Evolutionary conservation across 1,140 invertebrate genomes (phyloP), one percentile per base, ranked within the genome.

Genomic region (Amphibalanus amphitrite): DNA sequence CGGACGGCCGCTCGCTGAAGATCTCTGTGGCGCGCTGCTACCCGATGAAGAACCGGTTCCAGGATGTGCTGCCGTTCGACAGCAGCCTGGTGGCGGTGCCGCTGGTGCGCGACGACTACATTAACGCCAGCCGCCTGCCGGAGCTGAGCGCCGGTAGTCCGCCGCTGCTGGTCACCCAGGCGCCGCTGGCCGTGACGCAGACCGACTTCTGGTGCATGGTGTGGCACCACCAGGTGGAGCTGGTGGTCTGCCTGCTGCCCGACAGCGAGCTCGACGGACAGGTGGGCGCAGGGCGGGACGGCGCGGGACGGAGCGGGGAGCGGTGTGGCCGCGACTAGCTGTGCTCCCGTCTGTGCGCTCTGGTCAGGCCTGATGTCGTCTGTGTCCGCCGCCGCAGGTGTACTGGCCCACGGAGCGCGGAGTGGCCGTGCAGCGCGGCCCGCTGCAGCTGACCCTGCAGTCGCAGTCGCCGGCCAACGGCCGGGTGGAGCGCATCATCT

Each of bases 51-150:
- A 96, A 95, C 82, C 85, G 91, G 73, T 86, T 86, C 47, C 84
- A 86, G 0, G 91, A 92, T 79, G 90, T 92, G 72, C 84, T 95
- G 77, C 91, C 94, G n/a, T 96, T 89, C 79, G 94, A 96, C 80
- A 86, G 89, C 75, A 89, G 88, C 0, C 26, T 65, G 64, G 64
- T 65, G 26, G 82, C 92, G 74, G 89, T 96, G 0, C 83, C 85
- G 73, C 79, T 93, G 10, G 86, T 88, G 29, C 69, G 71, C 73
- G 86, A 90, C 81, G 86, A 89, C 77, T 95, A 93, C 77, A 91
- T 94, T 71, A 94, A 94, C 79, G 91, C 91, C 15, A 91, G 90
- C 1, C 85, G 86, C 79, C 82, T 92, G 29, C 87, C 84, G 82
- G 87, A 88, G 82, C 79, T 89, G 38, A 83, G 84, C 10, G 79